A percentile compares a stretch with the other conserved stretches of the same genome.
Evolutionary conservation across 2,888 invertebrate species (phyloP).

Genomic region (Tetanocera ferruginea): DNA sequence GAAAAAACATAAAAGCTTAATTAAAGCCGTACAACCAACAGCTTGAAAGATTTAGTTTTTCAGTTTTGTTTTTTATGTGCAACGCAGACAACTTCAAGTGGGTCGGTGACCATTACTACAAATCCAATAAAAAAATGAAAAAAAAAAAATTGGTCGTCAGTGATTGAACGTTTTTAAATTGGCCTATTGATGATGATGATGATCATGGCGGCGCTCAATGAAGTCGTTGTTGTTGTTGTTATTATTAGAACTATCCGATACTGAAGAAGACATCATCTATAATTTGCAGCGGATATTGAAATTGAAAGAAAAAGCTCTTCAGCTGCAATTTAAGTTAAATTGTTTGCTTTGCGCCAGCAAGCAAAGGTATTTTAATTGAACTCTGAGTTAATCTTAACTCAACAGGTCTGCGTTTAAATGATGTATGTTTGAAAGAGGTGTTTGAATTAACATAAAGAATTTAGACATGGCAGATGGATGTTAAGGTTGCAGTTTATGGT

Average conservation of each 20-base stretch:
- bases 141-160: neutral
- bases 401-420: neutral
- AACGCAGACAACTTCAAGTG: conserved; percentile 2
- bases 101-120: neutral
- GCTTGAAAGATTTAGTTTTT: neutral
- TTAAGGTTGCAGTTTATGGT: too few relatives aligned
- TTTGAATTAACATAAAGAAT: too few relatives aligned
- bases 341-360: conserved; percentile 28
- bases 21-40: neutral
- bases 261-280: neutral
- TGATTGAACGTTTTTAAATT: conserved; percentile 35
- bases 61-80: too few relatives aligned
- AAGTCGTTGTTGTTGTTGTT: neutral
- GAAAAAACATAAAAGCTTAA: conserved; percentile 17
- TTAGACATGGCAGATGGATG: too few relatives aligned
- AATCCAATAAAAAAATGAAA: neutral
- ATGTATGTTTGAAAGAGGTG: neutral
- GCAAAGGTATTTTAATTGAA: conserved; percentile 27
- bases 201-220: neutral
- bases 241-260: neutral
- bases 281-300: conserved; percentile 30
- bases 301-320: conserved; percentile 24
- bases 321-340: conserved; percentile 34
- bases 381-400: neutral
- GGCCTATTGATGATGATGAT: conserved; percentile 24